These are phyloP conservation scores for Prionace glauca DNA, from an alignment of 2,797 vertebrate species.

Conservation along the genomic window DNA sequence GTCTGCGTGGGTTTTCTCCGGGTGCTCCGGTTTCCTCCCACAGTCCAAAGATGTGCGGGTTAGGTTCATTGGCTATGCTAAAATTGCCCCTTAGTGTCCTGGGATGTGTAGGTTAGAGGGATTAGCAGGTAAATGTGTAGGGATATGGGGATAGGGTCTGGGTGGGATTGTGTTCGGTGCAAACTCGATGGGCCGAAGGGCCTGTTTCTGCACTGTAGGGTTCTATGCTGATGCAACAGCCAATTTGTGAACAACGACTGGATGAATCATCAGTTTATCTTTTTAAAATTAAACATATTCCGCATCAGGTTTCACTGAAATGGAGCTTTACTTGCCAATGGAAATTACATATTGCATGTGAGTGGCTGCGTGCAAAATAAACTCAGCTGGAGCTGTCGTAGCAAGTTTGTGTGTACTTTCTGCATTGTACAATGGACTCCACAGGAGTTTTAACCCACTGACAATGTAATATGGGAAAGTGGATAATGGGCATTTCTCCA, in stretches of 20 bases:
- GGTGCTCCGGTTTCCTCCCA: too few relatives aligned
- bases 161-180: too few relatives aligned
- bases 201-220: too few relatives aligned
- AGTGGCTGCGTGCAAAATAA: constrained; percentile 6
- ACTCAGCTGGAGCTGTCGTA: not conserved
- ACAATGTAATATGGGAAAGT: not conserved
- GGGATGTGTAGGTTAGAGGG: too few relatives aligned
- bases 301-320: not conserved
- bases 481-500: constrained; percentile 13
- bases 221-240: too few relatives aligned
- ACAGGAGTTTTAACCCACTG: not conserved
- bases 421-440: not conserved
- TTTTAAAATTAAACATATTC: not conserved
- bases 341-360: not conserved
- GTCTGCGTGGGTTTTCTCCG: too few relatives aligned
- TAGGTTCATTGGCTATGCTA: too few relatives aligned
- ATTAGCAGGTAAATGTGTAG: too few relatives aligned
- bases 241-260: not conserved
- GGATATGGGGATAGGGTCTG: too few relatives aligned
- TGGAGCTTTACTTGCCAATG: not conserved
- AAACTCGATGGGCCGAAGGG: too few relatives aligned
- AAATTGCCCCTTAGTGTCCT: too few relatives aligned
- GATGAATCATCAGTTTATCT: not conserved
- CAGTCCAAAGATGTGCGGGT: too few relatives aligned
- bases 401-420: not conserved